Evolutionary conservation across 1,140 invertebrate genomes (phyloP).

Genomic region (Nasonia giraulti): DNA sequence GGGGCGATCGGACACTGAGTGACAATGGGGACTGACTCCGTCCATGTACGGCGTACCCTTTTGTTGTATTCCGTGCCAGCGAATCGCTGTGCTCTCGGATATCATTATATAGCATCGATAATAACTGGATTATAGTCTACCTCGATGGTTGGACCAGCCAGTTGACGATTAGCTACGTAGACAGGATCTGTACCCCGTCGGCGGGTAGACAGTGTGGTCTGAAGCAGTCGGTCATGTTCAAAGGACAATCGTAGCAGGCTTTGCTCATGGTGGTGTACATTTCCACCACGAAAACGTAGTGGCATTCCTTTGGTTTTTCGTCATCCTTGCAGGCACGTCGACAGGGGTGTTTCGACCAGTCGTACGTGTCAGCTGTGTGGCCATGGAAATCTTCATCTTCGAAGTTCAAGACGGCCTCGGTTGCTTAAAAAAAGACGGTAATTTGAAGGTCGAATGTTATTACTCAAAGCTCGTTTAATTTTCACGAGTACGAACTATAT

Average conservation of each 20-base stretch:
- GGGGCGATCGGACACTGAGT: constrained; percentile 78
- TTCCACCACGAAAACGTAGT: constrained; percentile 50
- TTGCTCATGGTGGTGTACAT: constrained; percentile 58
- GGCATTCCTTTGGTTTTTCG: constrained; percentile 33
- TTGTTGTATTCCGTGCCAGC: constrained; percentile 73
- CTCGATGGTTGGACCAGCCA: constrained; percentile 75
- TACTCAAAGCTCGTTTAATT: background rate
- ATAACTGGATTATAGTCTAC: constrained; percentile 53
- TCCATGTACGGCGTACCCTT: constrained; percentile 74
- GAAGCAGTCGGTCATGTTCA: constrained; percentile 70
- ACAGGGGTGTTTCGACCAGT: constrained; percentile 65
- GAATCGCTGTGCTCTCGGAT: constrained; percentile 69
- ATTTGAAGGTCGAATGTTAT: background rate
- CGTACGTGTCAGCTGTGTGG: background rate
- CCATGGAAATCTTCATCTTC: constrained; percentile 8
- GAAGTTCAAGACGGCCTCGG: background rate
- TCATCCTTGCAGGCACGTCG: constrained; percentile 67
- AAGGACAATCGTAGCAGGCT: constrained; percentile 73
- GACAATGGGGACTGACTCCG: constrained; percentile 76
- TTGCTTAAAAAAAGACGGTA: background rate
- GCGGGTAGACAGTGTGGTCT: constrained; percentile 72
- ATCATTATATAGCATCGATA: constrained; percentile 52
- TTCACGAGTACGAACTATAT: background rate
- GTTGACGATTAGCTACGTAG: constrained; percentile 70
- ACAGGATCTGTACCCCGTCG: constrained; percentile 70